Conservation (phyloP, 2,113 vertebrate genomes). For the Catharus fuscescens region DNA sequence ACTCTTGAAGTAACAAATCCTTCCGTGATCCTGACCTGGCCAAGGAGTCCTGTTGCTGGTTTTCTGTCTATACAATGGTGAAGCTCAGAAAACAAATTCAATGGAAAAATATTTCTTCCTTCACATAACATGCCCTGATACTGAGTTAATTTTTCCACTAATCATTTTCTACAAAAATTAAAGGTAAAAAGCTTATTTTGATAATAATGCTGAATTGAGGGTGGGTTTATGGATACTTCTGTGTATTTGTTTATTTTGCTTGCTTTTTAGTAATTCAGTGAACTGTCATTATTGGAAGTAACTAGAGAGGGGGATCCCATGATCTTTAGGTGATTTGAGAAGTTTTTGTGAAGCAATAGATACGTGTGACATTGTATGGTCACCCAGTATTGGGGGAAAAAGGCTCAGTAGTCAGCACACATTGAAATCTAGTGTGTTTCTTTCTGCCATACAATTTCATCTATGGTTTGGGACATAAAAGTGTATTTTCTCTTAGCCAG, state of each 20-base stretch:
- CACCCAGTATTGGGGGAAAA: background rate
- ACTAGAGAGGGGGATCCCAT: background rate
- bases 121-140: background rate
- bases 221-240: background rate
- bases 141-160: background rate
- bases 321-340: background rate
- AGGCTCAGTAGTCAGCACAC: background rate
- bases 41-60: background rate
- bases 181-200: background rate
- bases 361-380: background rate
- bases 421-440: background rate
- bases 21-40: background rate
- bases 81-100: background rate
- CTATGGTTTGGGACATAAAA: background rate
- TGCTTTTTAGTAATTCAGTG: background rate
- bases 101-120: background rate
- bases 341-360: background rate
- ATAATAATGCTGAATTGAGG: background rate
- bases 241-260: background rate
- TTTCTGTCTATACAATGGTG: background rate
- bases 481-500: background rate
- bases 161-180: background rate
- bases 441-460: background rate
- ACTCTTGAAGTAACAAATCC: background rate
- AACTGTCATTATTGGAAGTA: background rate